Percentiles rank a stretch among this genome's conserved stretches.
phyloP scores from a whole-genome alignment of 2,113 vertebrate species.

The Coryphaenoides rupestris region DNA sequence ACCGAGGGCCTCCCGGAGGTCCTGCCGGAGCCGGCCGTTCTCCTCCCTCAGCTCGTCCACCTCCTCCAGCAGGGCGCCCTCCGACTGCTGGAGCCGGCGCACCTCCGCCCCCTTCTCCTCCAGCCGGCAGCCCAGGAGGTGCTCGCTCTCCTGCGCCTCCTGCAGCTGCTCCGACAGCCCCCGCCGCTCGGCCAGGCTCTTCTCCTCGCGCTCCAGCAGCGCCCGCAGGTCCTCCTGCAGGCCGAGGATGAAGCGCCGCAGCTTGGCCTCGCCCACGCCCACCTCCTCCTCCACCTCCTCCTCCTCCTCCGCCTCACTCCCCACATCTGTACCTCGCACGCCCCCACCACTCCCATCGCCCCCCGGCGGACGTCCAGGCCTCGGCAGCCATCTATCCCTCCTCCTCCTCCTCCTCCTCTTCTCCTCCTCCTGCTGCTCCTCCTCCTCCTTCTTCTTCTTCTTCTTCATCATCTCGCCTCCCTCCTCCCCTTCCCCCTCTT shows the following conservation, averaged over 20 bases:
- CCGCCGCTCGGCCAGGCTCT: conserved; percentile 48
- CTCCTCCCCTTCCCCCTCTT: conserved; percentile 63
- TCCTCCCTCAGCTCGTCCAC: conserved; percentile 69
- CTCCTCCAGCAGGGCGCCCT: conserved; percentile 65
- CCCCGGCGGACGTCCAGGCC: background rate
- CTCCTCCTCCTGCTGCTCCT: conserved; percentile 46
- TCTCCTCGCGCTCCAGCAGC: conserved; percentile 65
- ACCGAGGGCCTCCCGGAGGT: conserved; percentile 28
- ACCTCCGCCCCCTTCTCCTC: conserved; percentile 67
- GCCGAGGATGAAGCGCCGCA: conserved; percentile 49
- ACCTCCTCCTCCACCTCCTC: conserved; percentile 23
- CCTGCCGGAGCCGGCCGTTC: conserved; percentile 61
- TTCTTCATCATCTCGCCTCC: conserved; percentile 57
- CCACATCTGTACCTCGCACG: background rate
- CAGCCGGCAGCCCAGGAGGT: conserved; percentile 64
- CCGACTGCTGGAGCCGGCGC: conserved; percentile 63
- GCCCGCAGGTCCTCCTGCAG: conserved; percentile 64
- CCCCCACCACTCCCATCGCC: too few relatives aligned
- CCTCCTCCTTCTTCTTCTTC: conserved; percentile 63
- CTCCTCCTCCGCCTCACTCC: background rate
- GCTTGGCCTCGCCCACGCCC: conserved; percentile 32
- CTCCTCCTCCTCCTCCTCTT: conserved; percentile 7
- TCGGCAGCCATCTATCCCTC: conserved; percentile 36
- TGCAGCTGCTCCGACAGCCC: conserved; percentile 60
- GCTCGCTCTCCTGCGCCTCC: conserved; percentile 60